A percentile compares a stretch with the other conserved stretches of the same genome.
These are phyloP conservation scores for Tipula vernalis DNA, from an alignment of 2,888 invertebrate genomes.

Conservation along the genomic window DNA sequence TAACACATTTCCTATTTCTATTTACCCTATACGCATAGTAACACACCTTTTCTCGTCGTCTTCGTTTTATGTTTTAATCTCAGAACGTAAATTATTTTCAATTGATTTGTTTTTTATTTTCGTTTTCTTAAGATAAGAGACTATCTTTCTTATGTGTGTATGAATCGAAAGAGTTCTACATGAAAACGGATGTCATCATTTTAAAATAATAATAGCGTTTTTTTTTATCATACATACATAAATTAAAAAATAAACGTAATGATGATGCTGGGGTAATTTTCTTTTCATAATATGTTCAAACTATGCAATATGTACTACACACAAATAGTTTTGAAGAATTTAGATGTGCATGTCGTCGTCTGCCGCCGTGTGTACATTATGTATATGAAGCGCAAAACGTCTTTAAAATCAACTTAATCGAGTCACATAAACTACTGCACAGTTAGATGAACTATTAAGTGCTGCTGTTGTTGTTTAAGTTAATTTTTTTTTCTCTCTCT, in stretches of 20 bases:
- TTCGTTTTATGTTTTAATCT: neutral
- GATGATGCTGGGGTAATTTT: neutral
- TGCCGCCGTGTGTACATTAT: neutral
- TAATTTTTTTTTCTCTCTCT: neutral
- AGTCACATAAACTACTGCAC: neutral
- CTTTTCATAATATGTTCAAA: neutral
- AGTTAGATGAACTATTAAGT: neutral
- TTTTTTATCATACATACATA: neutral
- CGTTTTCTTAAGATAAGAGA: neutral
- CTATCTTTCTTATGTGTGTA: neutral
- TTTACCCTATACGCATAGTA: neutral
- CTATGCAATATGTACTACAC: neutral
- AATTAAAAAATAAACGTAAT: neutral
- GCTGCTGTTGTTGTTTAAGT: neutral
- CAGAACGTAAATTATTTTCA: neutral
- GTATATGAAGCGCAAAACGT: neutral
- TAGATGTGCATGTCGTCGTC: neutral
- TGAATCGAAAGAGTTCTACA: neutral
- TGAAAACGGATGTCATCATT: neutral
- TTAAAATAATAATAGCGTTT: neutral
- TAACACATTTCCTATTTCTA: neutral
- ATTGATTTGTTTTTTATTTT: neutral
- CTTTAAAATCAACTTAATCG: neutral
- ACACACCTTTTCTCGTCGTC: neutral
- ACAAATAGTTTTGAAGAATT: neutral